These are phyloP conservation scores for Uria lomvia DNA, from an alignment of 2,113 vertebrate species.

Conservation along the genomic window DNA sequence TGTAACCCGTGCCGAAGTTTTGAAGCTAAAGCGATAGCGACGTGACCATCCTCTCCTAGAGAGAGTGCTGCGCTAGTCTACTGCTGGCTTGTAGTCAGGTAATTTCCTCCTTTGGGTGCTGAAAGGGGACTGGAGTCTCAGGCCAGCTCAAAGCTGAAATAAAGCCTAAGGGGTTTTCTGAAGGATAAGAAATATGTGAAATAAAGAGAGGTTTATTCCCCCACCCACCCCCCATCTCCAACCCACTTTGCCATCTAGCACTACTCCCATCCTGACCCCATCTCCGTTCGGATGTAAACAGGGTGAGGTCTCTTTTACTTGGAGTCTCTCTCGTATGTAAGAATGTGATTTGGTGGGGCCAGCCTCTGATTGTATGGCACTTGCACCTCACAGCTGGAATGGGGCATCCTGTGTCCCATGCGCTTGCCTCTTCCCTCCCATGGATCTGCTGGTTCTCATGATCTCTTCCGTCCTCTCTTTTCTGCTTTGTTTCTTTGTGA, in stretches of 20 bases:
- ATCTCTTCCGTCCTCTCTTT: conserved; percentile 18
- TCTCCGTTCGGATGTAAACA: not conserved
- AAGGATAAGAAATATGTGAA: not conserved
- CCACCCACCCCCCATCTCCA: not conserved
- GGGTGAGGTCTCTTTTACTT: conserved; percentile 1
- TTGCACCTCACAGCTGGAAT: not conserved
- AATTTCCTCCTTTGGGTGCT: not conserved
- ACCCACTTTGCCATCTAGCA: not conserved
- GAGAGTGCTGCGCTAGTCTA: not conserved
- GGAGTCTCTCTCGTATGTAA: not conserved
- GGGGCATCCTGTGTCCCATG: not conserved
- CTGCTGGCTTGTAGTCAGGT: not conserved
- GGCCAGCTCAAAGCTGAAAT: not conserved
- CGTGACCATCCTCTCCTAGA: not conserved
- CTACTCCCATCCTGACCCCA: not conserved
- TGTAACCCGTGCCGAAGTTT: not conserved
- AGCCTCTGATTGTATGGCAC: not conserved
- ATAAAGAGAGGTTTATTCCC: not conserved
- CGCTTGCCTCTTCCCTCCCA: conserved; percentile 15
- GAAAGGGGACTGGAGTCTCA: not conserved
- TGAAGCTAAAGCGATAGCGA: not conserved
- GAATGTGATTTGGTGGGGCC: conserved; percentile 26
- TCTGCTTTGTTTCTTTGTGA: conserved; percentile 57
- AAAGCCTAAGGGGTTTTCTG: not conserved
- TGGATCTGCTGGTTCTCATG: conserved; percentile 32